These are phyloP conservation scores for Phrynocephalus vlangalii DNA, from an alignment of 2,797 vertebrate species.

Conservation along the genomic window DNA sequence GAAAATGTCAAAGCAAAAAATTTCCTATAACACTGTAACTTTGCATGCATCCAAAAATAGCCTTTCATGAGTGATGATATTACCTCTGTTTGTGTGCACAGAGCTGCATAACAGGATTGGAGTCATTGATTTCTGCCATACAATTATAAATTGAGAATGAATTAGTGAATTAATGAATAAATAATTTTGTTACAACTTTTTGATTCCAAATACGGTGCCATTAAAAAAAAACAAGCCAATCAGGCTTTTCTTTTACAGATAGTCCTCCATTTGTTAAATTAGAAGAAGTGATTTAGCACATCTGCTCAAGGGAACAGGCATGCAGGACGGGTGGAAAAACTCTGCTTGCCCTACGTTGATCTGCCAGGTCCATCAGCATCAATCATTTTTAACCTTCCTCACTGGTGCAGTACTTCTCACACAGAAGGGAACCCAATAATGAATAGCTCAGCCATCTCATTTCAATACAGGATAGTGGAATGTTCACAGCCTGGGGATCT, in stretches of 20 bases:
- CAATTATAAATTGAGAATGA: background rate
- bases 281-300: background rate
- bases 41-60: too few relatives aligned
- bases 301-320: background rate
- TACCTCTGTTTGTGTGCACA: too few relatives aligned
- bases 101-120: too few relatives aligned
- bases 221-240: background rate
- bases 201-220: background rate
- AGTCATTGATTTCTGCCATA: background rate
- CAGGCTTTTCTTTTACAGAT: constrained; percentile 9
- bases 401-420: constrained; percentile 8
- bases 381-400: constrained; percentile 11
- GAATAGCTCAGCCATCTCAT: background rate
- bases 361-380: background rate
- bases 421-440: constrained; percentile 5
- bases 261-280: background rate
- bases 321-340: background rate
- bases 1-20: too few relatives aligned
- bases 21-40: too few relatives aligned
- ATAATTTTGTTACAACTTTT: background rate
- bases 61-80: too few relatives aligned
- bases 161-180: background rate
- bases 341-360: constrained; percentile 1
- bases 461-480: constrained; percentile 22
- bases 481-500: background rate